Conservation (phyloP, 2,113 vertebrate species). For the Crotalus helleri region DNA sequence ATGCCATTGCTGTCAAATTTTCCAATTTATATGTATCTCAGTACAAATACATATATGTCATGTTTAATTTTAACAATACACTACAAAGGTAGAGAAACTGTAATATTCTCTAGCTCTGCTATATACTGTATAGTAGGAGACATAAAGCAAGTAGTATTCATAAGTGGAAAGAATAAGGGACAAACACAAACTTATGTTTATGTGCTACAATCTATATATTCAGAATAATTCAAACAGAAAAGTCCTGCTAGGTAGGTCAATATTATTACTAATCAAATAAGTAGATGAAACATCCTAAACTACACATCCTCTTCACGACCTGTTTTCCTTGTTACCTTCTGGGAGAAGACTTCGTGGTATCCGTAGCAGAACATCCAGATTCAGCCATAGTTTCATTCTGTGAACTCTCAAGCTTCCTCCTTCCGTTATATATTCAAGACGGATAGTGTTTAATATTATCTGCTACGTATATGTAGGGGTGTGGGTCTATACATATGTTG, state of each 20-base stretch:
- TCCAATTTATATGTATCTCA: background rate
- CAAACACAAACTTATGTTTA: background rate
- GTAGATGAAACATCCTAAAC: background rate
- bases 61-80: background rate
- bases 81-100: background rate
- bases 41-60: background rate
- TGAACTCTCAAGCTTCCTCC: no score
- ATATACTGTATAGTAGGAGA: background rate
- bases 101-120: background rate
- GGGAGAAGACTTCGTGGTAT: no score
- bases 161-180: background rate
- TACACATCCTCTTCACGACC: no score
- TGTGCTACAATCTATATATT: background rate
- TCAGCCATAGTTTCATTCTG: no score
- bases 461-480: no score
- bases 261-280: background rate
- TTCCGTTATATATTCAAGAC: no score
- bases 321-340: no score
- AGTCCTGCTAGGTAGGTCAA: background rate
- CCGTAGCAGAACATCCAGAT: no score
- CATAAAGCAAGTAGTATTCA: background rate
- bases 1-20: background rate
- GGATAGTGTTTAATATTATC: no score
- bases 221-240: background rate
- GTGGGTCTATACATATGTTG: no score